phyloP scores from a whole-genome alignment of 2,113 vertebrate genomes.

The Microtus oregoni region DNA sequence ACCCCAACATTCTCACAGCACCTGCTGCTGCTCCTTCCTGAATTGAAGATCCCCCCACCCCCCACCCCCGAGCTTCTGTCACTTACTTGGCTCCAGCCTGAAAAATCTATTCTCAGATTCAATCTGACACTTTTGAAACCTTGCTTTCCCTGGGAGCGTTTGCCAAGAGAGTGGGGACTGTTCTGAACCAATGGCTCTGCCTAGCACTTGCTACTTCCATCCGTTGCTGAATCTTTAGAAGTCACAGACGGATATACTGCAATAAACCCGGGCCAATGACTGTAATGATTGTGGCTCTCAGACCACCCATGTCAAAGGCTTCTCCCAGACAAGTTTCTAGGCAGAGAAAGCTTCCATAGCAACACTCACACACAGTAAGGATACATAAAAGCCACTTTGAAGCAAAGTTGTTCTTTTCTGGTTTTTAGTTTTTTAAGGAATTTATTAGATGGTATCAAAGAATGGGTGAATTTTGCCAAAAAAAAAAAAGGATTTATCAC shows the following conservation, averaged over 20 bases:
- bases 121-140: background rate
- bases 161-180: background rate
- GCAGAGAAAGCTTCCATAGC: too few species aligned
- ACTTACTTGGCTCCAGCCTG: background rate
- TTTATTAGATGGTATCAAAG: too few species aligned
- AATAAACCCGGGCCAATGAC: background rate
- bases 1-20: background rate
- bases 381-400: too few species aligned
- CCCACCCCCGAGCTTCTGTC: background rate
- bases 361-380: too few species aligned
- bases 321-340: too few species aligned
- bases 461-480: too few species aligned
- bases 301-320: too few species aligned
- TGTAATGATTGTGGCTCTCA: background rate
- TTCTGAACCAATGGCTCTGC: background rate
- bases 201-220: background rate
- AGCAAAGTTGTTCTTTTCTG: too few species aligned
- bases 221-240: background rate
- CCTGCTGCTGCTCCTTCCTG: background rate
- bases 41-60: background rate
- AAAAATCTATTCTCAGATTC: conserved; percentile 50
- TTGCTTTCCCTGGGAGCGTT: background rate
- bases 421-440: too few species aligned
- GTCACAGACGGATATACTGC: rapidly evolving
- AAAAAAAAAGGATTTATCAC: too few species aligned